Evolutionary conservation across 2,113 vertebrate genomes (phyloP).

Genomic region (Corythaeola cristata): DNA sequence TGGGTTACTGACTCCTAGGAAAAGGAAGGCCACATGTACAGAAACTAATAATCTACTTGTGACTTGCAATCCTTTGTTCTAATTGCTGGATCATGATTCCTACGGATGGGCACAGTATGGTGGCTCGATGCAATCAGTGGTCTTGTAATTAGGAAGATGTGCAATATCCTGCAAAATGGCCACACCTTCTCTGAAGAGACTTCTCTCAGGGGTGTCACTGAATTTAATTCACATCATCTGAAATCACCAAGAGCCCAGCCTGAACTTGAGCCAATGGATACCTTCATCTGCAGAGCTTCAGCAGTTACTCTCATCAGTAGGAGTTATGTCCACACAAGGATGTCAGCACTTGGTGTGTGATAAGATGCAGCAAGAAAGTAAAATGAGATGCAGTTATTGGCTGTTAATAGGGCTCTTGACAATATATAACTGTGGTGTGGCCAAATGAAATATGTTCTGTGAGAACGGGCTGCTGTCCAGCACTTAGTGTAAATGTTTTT

Average conservation of each 20-base stretch:
- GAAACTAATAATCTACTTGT: background rate
- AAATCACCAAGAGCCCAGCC: background rate
- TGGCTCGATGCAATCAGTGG: background rate
- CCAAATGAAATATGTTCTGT: background rate
- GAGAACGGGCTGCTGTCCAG: background rate
- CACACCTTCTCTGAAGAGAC: background rate
- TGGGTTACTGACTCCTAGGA: background rate
- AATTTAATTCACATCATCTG: background rate
- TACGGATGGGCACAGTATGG: accelerated
- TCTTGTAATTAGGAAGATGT: background rate
- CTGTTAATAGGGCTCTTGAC: background rate
- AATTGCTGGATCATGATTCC: background rate
- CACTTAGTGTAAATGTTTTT: background rate
- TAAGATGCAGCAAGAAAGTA: background rate
- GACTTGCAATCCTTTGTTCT: background rate
- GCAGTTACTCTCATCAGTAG: background rate
- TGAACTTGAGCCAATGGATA: background rate
- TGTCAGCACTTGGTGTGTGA: background rate
- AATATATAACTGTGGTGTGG: background rate
- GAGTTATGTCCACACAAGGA: background rate
- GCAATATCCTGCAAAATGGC: background rate
- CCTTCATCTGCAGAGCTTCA: background rate
- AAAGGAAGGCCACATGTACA: background rate
- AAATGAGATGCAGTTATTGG: background rate
- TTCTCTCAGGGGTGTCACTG: background rate